Evolutionary conservation across 1,140 invertebrate genomes (phyloP), one percentile per base, ranked within the genome.

Genomic region (Temnothorax nylanderi): DNA sequence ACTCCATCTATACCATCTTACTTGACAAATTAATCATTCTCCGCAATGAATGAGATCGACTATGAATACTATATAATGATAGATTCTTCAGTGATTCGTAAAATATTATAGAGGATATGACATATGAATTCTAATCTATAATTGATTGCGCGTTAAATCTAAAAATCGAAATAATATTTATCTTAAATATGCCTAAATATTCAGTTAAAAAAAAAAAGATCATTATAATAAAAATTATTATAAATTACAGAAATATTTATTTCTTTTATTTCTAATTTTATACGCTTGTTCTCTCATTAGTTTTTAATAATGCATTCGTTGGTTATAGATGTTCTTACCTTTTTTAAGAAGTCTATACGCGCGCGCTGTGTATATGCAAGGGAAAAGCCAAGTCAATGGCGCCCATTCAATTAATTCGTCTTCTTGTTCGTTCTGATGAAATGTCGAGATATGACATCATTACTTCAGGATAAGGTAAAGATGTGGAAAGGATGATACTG

Each of bases 371-470:
- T 10, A 58, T 54, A 32, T 34, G n/a, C 8, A 60, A 37, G 10
- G 11, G 37, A 75, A 82, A 60, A 82, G 26, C 7, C 26, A 34
- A 75, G 80, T 62, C 32, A 37, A 62, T 75, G 69, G 21, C 54
- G 21, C 13, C 54, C 54, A 60, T 74, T 84, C 69, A 74, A 84
- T 84, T 84, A 84, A 74, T 37, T 60, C 41, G 80, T 74, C 8
- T 54, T 75, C 54, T 72, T 74, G 64, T 82, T 74, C 67, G 37
- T 58, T 32, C 54, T 37, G 80, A 84, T 84, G 54, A 60, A 74
- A 84, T 56, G 54, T 75, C 51, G 32, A 58, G 80, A 84, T 84
- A 84, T 8, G 7, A 37, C 69, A 47, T 60, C 80, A 75, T 84
- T 84, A 84, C 18, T 34, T 49, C 18, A 47, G 41, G 47, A 49